These are phyloP conservation scores for Scylla paramamosain DNA, from an alignment of 1,140 invertebrate species.

Conservation along the genomic window DNA sequence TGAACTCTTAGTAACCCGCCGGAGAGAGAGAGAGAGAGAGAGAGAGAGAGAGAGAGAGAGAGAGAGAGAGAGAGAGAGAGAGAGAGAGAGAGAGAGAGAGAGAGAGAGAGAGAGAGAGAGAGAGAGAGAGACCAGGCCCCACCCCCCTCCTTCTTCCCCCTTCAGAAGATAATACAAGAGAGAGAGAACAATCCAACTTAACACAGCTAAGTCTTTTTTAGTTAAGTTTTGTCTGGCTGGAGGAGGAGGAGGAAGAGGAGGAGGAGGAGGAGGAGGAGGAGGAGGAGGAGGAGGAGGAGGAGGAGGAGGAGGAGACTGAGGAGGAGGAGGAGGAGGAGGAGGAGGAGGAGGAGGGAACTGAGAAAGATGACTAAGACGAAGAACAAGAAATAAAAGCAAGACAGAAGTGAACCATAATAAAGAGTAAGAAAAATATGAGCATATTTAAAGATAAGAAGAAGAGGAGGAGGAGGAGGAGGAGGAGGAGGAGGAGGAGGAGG, in stretches of 20 bases:
- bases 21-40: slow-evolving; percentile 29
- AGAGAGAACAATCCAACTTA: slow-evolving; percentile 29
- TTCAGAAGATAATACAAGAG: background rate
- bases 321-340: background rate
- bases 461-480: background rate
- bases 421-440: too few species aligned
- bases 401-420: background rate
- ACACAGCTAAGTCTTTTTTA: background rate
- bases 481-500: background rate
- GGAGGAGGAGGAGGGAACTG: background rate
- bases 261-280: background rate
- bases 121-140: background rate
- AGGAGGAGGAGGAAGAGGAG: background rate
- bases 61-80: background rate
- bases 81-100: slow-evolving; percentile 28
- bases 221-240: background rate
- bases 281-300: background rate
- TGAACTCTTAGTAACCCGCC: slow-evolving; percentile 14
- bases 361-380: background rate
- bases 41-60: background rate
- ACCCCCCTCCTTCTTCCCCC: background rate
- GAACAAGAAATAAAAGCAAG: background rate
- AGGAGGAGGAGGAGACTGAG: background rate
- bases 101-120: slow-evolving; percentile 13
- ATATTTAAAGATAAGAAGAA: background rate